Percentiles rank a stretch among this genome's conserved stretches.
These are phyloP conservation scores for Podarcis siculus DNA, from an alignment of 2,797 vertebrate species.

Conservation along the genomic window DNA sequence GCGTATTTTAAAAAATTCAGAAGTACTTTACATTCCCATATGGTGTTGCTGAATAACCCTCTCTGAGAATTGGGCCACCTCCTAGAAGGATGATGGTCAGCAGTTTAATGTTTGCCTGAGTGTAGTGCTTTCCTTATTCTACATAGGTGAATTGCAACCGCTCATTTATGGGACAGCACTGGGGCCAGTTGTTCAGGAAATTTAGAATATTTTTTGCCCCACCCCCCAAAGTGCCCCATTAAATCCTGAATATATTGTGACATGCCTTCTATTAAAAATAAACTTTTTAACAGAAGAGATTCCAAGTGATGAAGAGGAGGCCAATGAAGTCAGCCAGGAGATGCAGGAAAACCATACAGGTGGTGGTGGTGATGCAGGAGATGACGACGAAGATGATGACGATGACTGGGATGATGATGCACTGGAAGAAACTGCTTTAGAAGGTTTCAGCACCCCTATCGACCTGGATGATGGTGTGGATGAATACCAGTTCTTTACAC, in stretches of 20 bases:
- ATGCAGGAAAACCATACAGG: conserved; percentile 80
- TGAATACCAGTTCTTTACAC: conserved; percentile 94
- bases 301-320: conserved; percentile 93
- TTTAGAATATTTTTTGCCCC: neutral
- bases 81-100: neutral
- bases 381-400: conserved; percentile 84
- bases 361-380: conserved; percentile 74
- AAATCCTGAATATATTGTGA: neutral
- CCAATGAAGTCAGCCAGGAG: conserved; percentile 76
- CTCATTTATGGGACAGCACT: neutral
- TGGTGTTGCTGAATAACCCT: neutral
- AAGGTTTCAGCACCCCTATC: conserved; percentile 93
- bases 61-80: too few species aligned
- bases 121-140: neutral
- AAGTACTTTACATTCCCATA: neutral
- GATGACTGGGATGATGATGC: conserved; percentile 95
- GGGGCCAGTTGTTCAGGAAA: neutral
- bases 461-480: conserved; percentile 94
- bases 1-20: too few species aligned
- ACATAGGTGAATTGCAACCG: neutral
- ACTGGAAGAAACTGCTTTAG: conserved; percentile 92
- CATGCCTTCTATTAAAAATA: neutral
- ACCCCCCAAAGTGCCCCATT: neutral
- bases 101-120: neutral
- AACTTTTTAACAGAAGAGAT: conserved; percentile 88